phyloP scores from a whole-genome alignment of 2,113 vertebrate species.

The Coryphaenoides rupestris region DNA sequence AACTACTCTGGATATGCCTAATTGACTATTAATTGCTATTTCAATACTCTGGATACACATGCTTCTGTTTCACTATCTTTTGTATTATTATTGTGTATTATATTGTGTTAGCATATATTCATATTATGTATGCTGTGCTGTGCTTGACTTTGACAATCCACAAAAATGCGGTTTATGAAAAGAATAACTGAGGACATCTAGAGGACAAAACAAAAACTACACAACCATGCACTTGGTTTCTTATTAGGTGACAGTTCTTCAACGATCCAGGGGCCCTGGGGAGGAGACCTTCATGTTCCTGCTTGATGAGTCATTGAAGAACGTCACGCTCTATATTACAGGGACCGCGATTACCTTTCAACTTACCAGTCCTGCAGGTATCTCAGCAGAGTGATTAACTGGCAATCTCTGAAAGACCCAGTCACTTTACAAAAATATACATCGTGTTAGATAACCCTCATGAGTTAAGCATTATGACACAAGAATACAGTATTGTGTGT shows the following conservation, averaged over 20 bases:
- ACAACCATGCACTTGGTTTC: background rate
- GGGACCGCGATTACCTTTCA: slow-evolving; percentile 54
- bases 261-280: slow-evolving; percentile 48
- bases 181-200: too few species aligned
- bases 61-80: too few species aligned
- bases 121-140: too few species aligned
- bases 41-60: too few species aligned
- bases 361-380: slow-evolving; percentile 61
- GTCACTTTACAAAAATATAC: background rate
- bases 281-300: slow-evolving; percentile 58
- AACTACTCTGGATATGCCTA: too few species aligned
- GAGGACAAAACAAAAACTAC: too few species aligned
- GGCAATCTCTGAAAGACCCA: background rate
- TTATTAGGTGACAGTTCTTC: slow-evolving; percentile 66
- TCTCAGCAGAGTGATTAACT: background rate
- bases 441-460: too few species aligned
- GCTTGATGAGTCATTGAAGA: slow-evolving; percentile 62
- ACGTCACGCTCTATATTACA: slow-evolving; percentile 68
- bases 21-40: too few species aligned
- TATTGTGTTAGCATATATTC: too few species aligned
- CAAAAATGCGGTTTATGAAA: too few species aligned
- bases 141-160: too few species aligned
- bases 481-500: background rate
- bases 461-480: background rate
- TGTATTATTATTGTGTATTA: too few species aligned